A percentile compares a stretch with the other conserved stretches of the same genome.
Conservation (phyloP, 2,113 vertebrate species). For the Tragulus kanchil region DNA sequence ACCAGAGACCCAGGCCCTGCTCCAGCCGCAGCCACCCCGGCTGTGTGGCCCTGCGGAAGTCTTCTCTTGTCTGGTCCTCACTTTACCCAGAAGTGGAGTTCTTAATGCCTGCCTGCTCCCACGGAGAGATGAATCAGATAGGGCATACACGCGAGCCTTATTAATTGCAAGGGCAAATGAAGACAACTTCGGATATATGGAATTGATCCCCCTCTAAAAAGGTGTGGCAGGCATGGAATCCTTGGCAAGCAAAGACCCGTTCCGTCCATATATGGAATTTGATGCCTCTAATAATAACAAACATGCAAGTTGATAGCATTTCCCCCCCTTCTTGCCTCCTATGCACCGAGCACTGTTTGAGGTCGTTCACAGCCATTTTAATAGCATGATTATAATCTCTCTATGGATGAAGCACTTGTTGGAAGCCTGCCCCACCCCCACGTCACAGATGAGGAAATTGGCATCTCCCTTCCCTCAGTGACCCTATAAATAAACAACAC, state of each 20-base stretch:
- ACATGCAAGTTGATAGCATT: background rate
- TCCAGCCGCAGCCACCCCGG: too few relatives aligned
- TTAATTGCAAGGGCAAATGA: background rate
- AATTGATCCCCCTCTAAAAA: too few relatives aligned
- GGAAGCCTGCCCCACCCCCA: background rate
- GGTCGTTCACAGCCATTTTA: background rate
- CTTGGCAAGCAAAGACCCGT: constrained; percentile 52
- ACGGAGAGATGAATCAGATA: background rate
- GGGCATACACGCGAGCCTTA: background rate
- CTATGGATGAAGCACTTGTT: background rate
- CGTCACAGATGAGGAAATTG: background rate
- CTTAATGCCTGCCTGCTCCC: background rate
- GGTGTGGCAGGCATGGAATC: too few relatives aligned
- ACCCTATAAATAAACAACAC: constrained; percentile 23
- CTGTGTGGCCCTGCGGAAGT: background rate
- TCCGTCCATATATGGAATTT: constrained; percentile 7
- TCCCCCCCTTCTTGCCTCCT: background rate
- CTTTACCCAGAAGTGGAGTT: background rate
- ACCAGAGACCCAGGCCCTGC: background rate
- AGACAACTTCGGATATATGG: too few relatives aligned
- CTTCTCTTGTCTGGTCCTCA: background rate
- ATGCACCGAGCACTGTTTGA: background rate
- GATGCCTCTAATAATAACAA: background rate
- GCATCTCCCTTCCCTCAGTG: background rate
- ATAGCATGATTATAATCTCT: background rate